Percentiles rank a stretch among this genome's conserved stretches.
phyloP scores from a whole-genome alignment of 2,888 invertebrate genomes.

The Drosophila bunnanda region DNA sequence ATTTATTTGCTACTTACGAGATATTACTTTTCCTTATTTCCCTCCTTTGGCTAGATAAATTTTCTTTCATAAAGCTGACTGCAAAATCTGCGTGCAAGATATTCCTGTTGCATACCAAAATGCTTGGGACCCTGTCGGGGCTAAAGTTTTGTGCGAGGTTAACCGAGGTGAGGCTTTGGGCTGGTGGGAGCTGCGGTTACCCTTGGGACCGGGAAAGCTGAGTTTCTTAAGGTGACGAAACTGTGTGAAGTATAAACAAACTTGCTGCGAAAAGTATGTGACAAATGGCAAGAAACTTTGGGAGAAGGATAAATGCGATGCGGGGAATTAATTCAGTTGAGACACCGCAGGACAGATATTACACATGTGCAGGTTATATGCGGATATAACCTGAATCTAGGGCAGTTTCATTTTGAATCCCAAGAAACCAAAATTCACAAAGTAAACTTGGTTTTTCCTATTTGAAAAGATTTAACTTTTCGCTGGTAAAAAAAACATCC shows the following conservation, averaged over 20 bases:
- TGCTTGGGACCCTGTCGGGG: not conserved
- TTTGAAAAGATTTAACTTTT: not conserved
- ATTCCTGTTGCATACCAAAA: constrained; percentile 38
- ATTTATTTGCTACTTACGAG: constrained; percentile 51
- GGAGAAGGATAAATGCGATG: constrained; percentile 13
- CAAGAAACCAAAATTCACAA: not conserved
- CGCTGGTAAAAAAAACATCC: not conserved
- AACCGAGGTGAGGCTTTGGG: constrained; percentile 23
- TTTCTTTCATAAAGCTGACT: constrained; percentile 36
- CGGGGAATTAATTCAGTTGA: constrained; percentile 15
- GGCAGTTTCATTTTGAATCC: not conserved
- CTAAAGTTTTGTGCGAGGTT: constrained; percentile 25
- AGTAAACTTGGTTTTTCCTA: not conserved
- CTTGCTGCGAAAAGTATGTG: constrained; percentile 23
- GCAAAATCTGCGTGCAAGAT: constrained; percentile 34
- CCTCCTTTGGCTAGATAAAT: constrained; percentile 38
- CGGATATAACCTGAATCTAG: not conserved
- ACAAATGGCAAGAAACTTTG: constrained; percentile 34
- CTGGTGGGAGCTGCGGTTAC: not conserved
- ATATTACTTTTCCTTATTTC: constrained; percentile 31
- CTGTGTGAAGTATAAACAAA: constrained; percentile 31
- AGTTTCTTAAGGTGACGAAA: constrained; percentile 34
- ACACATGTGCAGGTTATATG: not conserved
- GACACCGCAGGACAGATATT: not conserved
- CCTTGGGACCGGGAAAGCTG: not conserved